Percentiles rank a stretch among this genome's conserved stretches.
Conservation (phyloP, 2,888 invertebrate genomes). For the Germaria angustata region DNA sequence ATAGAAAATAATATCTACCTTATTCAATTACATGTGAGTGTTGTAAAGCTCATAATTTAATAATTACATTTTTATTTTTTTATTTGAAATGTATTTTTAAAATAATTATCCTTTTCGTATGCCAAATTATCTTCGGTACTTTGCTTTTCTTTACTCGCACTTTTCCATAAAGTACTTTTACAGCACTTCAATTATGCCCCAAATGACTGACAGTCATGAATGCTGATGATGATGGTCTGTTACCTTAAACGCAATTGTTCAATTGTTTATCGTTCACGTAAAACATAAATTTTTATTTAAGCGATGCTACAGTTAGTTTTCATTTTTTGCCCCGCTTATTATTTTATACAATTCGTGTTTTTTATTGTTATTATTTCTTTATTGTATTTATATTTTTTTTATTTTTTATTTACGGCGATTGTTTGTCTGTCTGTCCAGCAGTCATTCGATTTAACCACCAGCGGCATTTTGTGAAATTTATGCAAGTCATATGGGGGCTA, state of each 20-base stretch:
- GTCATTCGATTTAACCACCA: constrained; percentile 27
- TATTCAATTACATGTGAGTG: not conserved
- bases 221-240: constrained; percentile 21
- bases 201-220: constrained; percentile 11
- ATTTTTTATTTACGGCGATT: not conserved
- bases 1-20: not conserved
- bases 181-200: constrained; percentile 24
- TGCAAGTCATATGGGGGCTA: not conserved
- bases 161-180: not conserved
- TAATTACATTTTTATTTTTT: constrained; percentile 30
- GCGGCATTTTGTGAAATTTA: constrained; percentile 18
- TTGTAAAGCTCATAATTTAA: constrained; percentile 23
- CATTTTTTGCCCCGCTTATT: constrained; percentile 1
- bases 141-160: not conserved
- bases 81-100: constrained; percentile 9
- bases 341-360: constrained; percentile 6
- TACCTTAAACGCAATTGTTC: constrained; percentile 44
- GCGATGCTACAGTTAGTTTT: constrained; percentile 50
- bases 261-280: constrained; percentile 41
- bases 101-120: constrained; percentile 24
- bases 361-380: not conserved
- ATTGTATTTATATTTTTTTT: not conserved
- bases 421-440: not conserved
- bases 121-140: constrained; percentile 14
- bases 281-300: constrained; percentile 47